These are phyloP conservation scores for Hirundo rustica DNA, from an alignment of 2,797 vertebrate species.

Conservation along the genomic window DNA sequence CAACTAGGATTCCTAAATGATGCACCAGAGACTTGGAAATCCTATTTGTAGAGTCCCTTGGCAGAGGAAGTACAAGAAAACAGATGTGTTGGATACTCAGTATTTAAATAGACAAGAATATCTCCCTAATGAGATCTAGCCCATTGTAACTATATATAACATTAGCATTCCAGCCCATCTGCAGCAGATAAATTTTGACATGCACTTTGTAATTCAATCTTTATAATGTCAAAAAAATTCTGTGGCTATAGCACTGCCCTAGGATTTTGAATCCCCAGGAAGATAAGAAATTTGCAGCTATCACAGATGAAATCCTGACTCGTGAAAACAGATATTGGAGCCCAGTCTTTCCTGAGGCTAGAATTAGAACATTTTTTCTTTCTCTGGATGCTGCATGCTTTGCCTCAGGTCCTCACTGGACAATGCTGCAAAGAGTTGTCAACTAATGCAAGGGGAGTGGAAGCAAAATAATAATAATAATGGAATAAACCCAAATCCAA, in stretches of 20 bases:
- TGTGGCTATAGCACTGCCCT: background rate
- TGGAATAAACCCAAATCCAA: background rate
- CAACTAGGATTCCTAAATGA: constrained; percentile 6
- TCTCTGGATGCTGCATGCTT: background rate
- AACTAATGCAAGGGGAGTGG: rapidly evolving
- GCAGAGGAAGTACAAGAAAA: constrained; percentile 25
- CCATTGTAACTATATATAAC: background rate
- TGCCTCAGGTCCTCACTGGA: background rate
- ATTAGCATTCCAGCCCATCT: background rate
- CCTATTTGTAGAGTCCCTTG: constrained; percentile 16
- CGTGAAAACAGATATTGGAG: rapidly evolving
- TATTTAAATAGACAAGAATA: constrained; percentile 26
- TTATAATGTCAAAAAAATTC: background rate
- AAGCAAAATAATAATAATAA: background rate
- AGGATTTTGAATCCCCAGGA: background rate
- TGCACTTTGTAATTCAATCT: background rate
- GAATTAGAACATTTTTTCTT: background rate
- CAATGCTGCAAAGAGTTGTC: background rate
- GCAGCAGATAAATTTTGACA: background rate
- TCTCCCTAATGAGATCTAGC: constrained; percentile 26
- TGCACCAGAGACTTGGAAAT: constrained; percentile 28
- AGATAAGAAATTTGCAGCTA: background rate
- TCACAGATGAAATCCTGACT: background rate
- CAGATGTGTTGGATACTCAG: constrained; percentile 22
- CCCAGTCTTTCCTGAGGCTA: background rate